These are phyloP conservation scores for Todiramphus chloris DNA, from an alignment of 2,113 vertebrate species.

Conservation along the genomic window DNA sequence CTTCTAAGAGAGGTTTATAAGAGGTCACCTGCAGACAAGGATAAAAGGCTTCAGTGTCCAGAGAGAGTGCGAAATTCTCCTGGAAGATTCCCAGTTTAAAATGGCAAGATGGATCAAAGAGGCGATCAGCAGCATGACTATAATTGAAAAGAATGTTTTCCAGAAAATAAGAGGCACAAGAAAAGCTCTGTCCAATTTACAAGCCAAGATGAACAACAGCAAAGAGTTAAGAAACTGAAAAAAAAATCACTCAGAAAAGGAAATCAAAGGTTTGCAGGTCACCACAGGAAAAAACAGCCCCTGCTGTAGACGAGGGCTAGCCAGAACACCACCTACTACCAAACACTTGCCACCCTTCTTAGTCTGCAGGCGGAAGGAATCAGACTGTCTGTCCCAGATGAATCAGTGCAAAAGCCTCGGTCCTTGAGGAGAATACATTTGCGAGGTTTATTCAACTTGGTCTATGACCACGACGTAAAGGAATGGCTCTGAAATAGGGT, in stretches of 20 bases:
- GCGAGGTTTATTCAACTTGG: not conserved
- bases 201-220: not conserved
- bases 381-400: not conserved
- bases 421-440: not conserved
- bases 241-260: not conserved
- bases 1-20: conserved; percentile 38
- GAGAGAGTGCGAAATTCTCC: not conserved
- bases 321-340: not conserved
- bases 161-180: not conserved
- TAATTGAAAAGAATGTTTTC: conserved; percentile 5
- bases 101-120: conserved; percentile 33
- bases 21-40: conserved; percentile 56
- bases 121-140: not conserved
- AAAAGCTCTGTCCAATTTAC: not conserved
- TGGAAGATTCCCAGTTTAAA: conserved; percentile 39
- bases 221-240: conserved; percentile 32
- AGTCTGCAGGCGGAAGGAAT: not conserved
- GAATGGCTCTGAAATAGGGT: not conserved
- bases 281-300: not conserved
- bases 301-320: not conserved
- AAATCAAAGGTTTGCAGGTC: conserved; percentile 24
- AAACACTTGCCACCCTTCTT: not conserved
- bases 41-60: conserved; percentile 46
- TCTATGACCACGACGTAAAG: rapidly evolving
- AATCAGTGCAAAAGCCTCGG: not conserved